Evolutionary conservation across 2,797 vertebrate genomes (phyloP), one percentile per base, ranked within the genome.

Genomic region (Darevskia nairensis): DNA sequence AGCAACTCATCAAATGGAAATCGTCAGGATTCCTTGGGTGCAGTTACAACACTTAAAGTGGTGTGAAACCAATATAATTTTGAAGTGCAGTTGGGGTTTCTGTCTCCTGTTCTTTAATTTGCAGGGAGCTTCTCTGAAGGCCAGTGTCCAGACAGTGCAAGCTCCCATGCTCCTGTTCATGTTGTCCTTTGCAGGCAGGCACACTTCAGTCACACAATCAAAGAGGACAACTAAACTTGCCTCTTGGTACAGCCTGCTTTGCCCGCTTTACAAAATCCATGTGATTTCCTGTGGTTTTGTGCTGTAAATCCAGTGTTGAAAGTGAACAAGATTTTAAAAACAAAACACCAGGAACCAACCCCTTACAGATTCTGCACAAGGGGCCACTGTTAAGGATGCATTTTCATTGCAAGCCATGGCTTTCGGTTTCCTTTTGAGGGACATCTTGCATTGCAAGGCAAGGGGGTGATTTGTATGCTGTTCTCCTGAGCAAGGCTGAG

Each of bases 281-380:
- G 64, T 64, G 80, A n/a, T 79, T 83, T 83, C 68, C 80, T 79
- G 32, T 83, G n/a, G 41, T n/a, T 76, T 86, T n/a, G 55, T 79
- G 29, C 50, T 72, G 66, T 84, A 84, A 79, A 46, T 64, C 50
- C 32, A 84, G 74, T 74, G 32, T 29, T 72, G 75, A 86, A 69
- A 86, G 32, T 32, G n/a, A 39, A 59, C 44, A 25, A 1, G 19
- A 23, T 27, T 66, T 50, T 46, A 84, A 79, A 77, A 68, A 8
- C 25, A 86, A 83, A 76, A 69, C 32, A 46, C 39, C 21, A 64
- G 68, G 75, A 25, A 11, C 25, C 10, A 29, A n/a, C 44, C 15
- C 35, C 17, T 74, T 85, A 39, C 11, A 80, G n/a, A 7, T 82
- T 35, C 35, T 79, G 27, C 41, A 39, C 32, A 21, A 66, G n/a